Conservation (phyloP, 2,797 vertebrate species). For the Ptychobarbus kaznakovi region DNA sequence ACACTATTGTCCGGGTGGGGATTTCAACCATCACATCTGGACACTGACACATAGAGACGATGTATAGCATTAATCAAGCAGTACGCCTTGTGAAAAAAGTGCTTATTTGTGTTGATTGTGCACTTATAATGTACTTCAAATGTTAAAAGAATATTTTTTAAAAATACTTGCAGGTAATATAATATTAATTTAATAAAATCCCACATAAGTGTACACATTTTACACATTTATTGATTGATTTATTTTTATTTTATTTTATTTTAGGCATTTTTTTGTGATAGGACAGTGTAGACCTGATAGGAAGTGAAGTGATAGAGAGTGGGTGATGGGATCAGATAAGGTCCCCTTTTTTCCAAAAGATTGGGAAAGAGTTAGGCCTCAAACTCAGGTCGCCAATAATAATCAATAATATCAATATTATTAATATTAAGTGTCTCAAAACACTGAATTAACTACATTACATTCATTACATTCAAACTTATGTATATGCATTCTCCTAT, state of each 20-base stretch:
- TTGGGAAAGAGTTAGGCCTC: neutral
- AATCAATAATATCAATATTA: too few species aligned
- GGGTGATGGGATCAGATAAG: neutral
- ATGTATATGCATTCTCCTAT: too few species aligned
- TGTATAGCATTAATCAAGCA: neutral
- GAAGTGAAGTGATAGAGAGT: neutral
- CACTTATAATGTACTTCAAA: neutral
- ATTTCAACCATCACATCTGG: conserved; percentile 12
- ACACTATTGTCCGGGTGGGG: conserved; percentile 26
- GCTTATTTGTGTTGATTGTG: neutral
- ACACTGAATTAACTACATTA: neutral
- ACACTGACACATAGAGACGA: neutral
- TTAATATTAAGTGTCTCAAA: neutral
- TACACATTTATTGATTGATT: neutral
- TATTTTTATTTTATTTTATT: neutral
- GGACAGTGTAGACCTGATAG: neutral
- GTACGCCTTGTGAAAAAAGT: neutral
- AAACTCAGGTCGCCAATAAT: neutral
- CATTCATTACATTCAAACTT: neutral
- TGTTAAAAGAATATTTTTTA: neutral
- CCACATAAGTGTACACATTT: neutral
- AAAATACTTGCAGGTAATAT: neutral
- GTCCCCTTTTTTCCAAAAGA: neutral
- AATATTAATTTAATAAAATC: neutral
- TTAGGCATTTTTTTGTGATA: neutral